Base-by-base conservation (phyloP, 2,113 vertebrate genomes). In the Ifrita kowaldi region DNA sequence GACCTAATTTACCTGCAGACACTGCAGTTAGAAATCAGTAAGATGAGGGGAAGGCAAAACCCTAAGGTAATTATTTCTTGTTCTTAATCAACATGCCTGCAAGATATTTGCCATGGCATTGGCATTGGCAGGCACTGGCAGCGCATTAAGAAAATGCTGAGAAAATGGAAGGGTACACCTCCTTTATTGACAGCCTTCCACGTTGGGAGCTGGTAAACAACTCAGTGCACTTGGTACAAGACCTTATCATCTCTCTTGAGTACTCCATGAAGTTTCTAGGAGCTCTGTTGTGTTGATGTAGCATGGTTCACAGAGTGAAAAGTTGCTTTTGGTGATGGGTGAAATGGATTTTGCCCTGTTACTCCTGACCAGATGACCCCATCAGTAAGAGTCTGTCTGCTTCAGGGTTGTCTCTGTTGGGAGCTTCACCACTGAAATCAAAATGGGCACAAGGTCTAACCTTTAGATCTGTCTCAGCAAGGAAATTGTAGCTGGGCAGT, bases 301-400 rank as follows among this genome's bases (percentile, higher is more conserved):
- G 8, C 3, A 11, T 42, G 56, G 55, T n/a, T 67, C 35, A 35
- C 37, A 16, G 23, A 60, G 16, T 16, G 7, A 63, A 64, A 84
- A 52, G 2, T 47, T 71, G 69, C 24, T 37, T 77, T 13, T 50
- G 35, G 23, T 71, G 30, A 41, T 55, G 19, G 0, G 0, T 35
- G 69, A 87, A 78, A 60, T 32, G 19, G 27, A 49, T 89, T 94
- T 89, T 80, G 26, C 33, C 27, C 32, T 56, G 8, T 76, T 46
- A 21, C 28, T 53, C 13, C 11, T 23, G 16, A 35, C 15, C 27
- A 26, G 28, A 21, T 52, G 49, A 47, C 37, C 10, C 3, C 23
- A 10, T 37, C 33, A 32, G 11, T 21, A 75, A 60, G 16, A 76
- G 12, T 27, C 35, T 56, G 6, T 52, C 30, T 60, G 30, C 16